Percentiles rank a stretch among this genome's conserved stretches.
These are phyloP conservation scores for Odocoileus virginianus DNA, from an alignment of 2,113 vertebrate species.

Conservation along the genomic window DNA sequence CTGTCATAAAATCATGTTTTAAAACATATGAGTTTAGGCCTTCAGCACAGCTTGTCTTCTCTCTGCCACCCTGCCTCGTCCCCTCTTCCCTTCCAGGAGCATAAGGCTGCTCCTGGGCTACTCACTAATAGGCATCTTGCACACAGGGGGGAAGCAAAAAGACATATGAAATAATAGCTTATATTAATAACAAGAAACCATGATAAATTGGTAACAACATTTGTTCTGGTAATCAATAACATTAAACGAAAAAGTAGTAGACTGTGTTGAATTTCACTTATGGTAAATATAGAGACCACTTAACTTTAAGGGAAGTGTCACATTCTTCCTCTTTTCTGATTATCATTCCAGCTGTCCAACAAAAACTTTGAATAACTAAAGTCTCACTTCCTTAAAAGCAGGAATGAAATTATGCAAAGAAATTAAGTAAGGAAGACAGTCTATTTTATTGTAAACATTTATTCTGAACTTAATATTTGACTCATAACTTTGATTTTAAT, in stretches of 20 bases:
- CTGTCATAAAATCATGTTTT: neutral
- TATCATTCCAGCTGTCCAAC: neutral
- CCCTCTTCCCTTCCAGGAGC: neutral
- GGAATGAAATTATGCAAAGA: neutral
- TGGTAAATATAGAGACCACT: neutral
- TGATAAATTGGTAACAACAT: neutral
- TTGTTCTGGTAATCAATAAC: neutral
- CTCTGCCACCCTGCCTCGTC: neutral
- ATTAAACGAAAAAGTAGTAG: neutral
- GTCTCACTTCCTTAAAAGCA: neutral
- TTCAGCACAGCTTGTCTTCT: neutral
- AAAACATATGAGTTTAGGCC: neutral
- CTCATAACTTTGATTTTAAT: neutral
- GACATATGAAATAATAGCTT: neutral
- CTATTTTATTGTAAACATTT: neutral
- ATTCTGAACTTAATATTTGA: neutral
- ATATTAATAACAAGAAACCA: neutral
- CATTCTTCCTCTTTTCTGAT: neutral
- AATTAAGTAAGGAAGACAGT: neutral
- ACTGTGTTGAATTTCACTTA: neutral
- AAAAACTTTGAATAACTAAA: neutral
- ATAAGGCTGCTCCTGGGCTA: neutral
- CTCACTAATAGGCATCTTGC: neutral
- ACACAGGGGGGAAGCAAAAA: neutral
- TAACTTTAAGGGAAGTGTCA: neutral